Conservation (phyloP, 2,113 vertebrate species). For the Felis chaus region DNA sequence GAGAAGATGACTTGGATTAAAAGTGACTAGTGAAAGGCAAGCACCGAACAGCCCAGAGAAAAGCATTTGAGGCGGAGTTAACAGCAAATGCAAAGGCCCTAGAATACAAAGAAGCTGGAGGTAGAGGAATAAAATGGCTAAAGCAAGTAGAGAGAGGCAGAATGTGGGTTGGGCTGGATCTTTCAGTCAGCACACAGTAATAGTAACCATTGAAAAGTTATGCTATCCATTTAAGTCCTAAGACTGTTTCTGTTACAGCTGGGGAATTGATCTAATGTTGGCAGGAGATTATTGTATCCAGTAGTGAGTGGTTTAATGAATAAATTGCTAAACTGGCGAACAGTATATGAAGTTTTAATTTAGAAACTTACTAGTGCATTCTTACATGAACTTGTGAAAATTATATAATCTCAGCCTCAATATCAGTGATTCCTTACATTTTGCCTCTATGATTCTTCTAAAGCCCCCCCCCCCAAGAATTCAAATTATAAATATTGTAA, state of each 20-base stretch:
- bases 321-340: neutral
- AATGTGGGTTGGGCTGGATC: neutral
- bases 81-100: neutral
- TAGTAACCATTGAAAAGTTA: neutral
- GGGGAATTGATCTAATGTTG: constrained; percentile 34
- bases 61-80: neutral
- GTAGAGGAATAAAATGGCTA: neutral
- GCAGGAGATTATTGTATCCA: constrained; percentile 44
- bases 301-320: constrained; percentile 42
- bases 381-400: neutral
- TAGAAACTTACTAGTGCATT: neutral
- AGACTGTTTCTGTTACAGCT: constrained; percentile 43
- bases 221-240: neutral
- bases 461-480: neutral
- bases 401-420: neutral
- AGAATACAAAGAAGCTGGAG: neutral
- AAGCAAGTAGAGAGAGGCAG: neutral
- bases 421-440: neutral
- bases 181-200: neutral
- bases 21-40: neutral
- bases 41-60: neutral
- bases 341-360: constrained; percentile 43
- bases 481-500: neutral
- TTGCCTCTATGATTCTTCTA: neutral
- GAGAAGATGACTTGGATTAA: neutral